Conservation (phyloP, 1,140 invertebrate species). For the Pseudomyrmex cubaensis region DNA sequence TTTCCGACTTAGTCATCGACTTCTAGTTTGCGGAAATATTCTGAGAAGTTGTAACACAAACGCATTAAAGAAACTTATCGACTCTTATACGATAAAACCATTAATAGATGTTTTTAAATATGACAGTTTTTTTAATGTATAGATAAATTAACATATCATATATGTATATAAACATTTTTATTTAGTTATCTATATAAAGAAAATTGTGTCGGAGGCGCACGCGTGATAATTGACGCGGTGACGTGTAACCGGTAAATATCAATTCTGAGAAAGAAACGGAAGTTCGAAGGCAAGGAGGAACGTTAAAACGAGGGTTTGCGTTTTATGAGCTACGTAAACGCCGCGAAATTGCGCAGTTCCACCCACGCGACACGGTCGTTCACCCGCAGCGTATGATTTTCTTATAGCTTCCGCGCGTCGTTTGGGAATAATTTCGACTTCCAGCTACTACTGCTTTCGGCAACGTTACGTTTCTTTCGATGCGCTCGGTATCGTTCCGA, state of each 20-base stretch:
- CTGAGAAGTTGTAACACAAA: background rate
- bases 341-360: slow-evolving; percentile 62
- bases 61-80: slow-evolving; percentile 1
- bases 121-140: background rate
- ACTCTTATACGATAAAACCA: background rate
- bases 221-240: slow-evolving; percentile 65
- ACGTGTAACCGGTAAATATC: slow-evolving; percentile 54
- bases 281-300: slow-evolving; percentile 49
- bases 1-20: slow-evolving; percentile 51
- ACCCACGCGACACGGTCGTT: slow-evolving; percentile 72
- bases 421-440: slow-evolving; percentile 56
- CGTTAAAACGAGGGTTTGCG: slow-evolving; percentile 53
- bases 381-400: slow-evolving; percentile 70
- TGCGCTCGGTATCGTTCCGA: background rate
- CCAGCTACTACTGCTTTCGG: slow-evolving; percentile 36
- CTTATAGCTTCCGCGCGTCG: slow-evolving; percentile 65
- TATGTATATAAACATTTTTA: no score
- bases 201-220: slow-evolving; percentile 17
- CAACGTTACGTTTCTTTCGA: slow-evolving; percentile 25
- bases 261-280: slow-evolving; percentile 56
- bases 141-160: no score
- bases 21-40: slow-evolving; percentile 36
- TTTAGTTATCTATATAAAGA: background rate
- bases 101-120: background rate
- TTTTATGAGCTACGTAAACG: slow-evolving; percentile 65